phyloP scores from a whole-genome alignment of 1,140 invertebrate genomes.

The Anthonomus grandis region DNA sequence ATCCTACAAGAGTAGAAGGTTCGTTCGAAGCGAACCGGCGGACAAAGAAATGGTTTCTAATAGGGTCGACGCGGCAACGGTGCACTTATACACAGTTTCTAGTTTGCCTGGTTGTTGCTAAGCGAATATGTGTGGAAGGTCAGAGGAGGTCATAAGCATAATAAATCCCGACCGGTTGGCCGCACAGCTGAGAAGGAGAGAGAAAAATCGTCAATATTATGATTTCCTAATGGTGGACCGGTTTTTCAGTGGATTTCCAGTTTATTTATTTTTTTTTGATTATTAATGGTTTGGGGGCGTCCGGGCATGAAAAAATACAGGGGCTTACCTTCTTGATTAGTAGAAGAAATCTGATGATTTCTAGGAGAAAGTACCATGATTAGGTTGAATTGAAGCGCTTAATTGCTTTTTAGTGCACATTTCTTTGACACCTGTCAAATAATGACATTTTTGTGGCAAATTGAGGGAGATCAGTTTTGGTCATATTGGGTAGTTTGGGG shows the following conservation, averaged over 20 bases:
- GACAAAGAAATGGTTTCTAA: neutral
- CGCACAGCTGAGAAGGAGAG: constrained; percentile 16
- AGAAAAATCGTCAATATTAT: constrained; percentile 7
- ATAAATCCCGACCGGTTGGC: constrained; percentile 14
- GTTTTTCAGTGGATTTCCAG: neutral
- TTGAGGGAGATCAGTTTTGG: too few relatives aligned
- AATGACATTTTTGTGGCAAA: too few relatives aligned
- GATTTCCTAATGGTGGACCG: neutral
- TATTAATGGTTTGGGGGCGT: neutral
- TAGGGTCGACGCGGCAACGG: constrained; percentile 4
- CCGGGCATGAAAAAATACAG: too few relatives aligned
- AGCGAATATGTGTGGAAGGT: constrained; percentile 20
- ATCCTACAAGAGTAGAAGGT: too few relatives aligned
- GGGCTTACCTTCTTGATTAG: too few relatives aligned
- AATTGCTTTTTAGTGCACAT: too few relatives aligned
- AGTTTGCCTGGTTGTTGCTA: constrained; percentile 14
- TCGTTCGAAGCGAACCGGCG: neutral
- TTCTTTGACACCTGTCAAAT: too few relatives aligned
- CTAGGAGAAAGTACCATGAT: too few relatives aligned
- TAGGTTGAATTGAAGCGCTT: too few relatives aligned
- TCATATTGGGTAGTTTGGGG: too few relatives aligned
- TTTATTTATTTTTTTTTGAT: neutral
- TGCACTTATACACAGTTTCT: neutral
- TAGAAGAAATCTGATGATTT: too few relatives aligned
- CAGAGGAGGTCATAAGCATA: constrained; percentile 18